Evolutionary conservation across 2,113 vertebrate genomes (phyloP).

Genomic region (Myiagra hebetior): DNA sequence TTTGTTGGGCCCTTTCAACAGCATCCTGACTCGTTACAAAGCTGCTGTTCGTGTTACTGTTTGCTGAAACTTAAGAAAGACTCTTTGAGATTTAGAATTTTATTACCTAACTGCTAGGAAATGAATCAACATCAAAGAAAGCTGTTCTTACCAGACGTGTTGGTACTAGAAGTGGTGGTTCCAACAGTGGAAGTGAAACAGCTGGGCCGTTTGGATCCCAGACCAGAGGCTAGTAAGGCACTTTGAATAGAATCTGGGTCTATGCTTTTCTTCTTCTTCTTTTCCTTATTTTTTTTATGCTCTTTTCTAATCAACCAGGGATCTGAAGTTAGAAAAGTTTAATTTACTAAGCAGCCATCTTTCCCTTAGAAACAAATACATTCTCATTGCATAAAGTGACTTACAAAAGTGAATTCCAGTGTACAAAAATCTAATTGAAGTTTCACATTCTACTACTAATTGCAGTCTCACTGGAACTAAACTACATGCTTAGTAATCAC

Average conservation of each 20-base stretch:
- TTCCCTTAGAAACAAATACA: not conserved
- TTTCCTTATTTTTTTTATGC: slow-evolving; percentile 91
- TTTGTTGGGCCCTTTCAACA: slow-evolving; percentile 92
- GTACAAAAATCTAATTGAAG: not conserved
- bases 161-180: slow-evolving; percentile 72
- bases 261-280: slow-evolving; percentile 91
- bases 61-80: slow-evolving; percentile 68
- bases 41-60: slow-evolving; percentile 81
- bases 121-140: not conserved
- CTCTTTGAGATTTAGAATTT: not conserved
- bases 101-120: not conserved
- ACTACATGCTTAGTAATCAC: not conserved
- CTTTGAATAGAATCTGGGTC: slow-evolving; percentile 99
- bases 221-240: slow-evolving; percentile 98
- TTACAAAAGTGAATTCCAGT: not conserved
- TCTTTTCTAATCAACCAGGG: slow-evolving; percentile 98
- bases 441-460: not conserved
- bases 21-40: slow-evolving; percentile 93
- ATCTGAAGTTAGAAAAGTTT: slow-evolving; percentile 71
- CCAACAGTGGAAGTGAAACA: slow-evolving; percentile 83
- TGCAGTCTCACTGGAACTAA: not conserved
- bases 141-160: slow-evolving; percentile 61
- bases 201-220: slow-evolving; percentile 88
- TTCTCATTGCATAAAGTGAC: not conserved
- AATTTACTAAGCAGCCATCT: not conserved